Conservation (phyloP, 2,113 vertebrate species). For the Pteronura brasiliensis region DNA sequence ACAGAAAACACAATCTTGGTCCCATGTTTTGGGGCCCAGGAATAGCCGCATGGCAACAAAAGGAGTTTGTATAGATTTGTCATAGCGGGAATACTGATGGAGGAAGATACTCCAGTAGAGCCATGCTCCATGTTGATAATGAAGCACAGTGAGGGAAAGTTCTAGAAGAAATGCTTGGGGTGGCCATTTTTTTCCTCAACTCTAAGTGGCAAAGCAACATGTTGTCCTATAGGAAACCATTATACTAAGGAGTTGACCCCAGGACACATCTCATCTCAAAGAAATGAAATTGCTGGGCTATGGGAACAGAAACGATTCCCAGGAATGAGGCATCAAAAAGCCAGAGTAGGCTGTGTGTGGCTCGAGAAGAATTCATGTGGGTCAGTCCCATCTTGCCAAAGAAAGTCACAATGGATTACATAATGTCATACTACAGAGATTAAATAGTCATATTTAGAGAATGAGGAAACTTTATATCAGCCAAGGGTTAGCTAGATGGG, state of each 20-base stretch:
- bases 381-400: not conserved
- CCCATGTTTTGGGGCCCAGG: not conserved
- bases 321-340: not conserved
- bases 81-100: not conserved
- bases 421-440: not conserved
- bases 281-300: not conserved
- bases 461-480: not conserved
- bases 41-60: not conserved
- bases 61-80: no score
- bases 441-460: not conserved
- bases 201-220: not conserved
- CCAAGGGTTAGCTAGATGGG: not conserved
- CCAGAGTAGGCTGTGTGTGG: not conserved
- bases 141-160: not conserved
- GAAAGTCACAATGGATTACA: not conserved
- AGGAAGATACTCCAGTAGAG: not conserved
- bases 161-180: not conserved
- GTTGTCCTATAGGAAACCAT: not conserved
- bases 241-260: not conserved
- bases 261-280: not conserved
- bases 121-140: no score
- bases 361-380: not conserved
- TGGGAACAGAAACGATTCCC: not conserved
- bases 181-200: not conserved
- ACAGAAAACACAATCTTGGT: not conserved